Base-by-base conservation (phyloP, 2,797 vertebrate species). In the Cuniculus paca region DNA sequence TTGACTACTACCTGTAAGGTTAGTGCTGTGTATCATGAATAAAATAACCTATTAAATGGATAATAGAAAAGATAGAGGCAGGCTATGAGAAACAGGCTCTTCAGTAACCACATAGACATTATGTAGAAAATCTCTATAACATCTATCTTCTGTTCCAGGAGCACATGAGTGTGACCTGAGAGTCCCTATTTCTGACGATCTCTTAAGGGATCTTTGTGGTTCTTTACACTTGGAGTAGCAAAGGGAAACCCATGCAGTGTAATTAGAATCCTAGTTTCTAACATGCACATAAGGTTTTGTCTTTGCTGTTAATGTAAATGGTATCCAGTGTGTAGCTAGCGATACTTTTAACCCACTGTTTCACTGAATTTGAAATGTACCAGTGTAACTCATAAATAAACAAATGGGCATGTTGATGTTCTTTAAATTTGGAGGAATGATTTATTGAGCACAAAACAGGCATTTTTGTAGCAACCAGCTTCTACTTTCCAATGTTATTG, bases 101-200 rank as follows among this genome's bases (percentile, higher is more conserved):
- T 50, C 42, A 36, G 24, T 19, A 58, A 52, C 34, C 26, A 0
- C 7, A 19, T 3, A 68, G 22, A 54, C 36, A 19, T 36, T 39
- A 24, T 24, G 20, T 19, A 14, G 20, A n/a, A 7, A 36, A 34
- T 36, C 22, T 68, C 17, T 3, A 36, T 5, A 65, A 52, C 2
- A 5, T n/a, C 24, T 39, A 2, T 2, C 45, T 28, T 70, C 68
- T 54, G 28, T 63, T 20, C 63, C 63, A 87, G 24, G 13, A 36
- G 28, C 8, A 24, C 34, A 39, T 2, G 0, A 16, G 10, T 58
- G 14, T 6, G 4, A 5, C 22, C 34, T 20, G 10, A 13, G n/a
- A 54, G 5, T 36, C 50, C 78, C 3, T 7, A 2, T 8, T 61
- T 22, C 54, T 72, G 48, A 31, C 11, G 24, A 26, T 36, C 17